Evolutionary conservation across 2,113 vertebrate genomes (phyloP), one percentile per base, ranked within the genome.

Genomic region (Oenanthe oenanthe): DNA sequence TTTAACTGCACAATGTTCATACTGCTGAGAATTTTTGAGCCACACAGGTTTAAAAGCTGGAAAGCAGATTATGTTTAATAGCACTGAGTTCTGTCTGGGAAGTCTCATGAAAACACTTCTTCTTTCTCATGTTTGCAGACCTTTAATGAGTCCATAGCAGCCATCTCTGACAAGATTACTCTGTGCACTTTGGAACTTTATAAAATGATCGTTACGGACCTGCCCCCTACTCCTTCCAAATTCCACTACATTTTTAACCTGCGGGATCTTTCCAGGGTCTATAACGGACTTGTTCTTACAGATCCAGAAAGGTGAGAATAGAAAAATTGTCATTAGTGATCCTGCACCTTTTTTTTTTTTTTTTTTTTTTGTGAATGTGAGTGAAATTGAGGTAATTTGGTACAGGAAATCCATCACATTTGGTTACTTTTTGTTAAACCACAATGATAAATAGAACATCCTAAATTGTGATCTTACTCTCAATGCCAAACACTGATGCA

Each of bases 161-260:
- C 96, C 4, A 95, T 99, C 42, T 98, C 98, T 72, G 98, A 98
- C 92, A 96, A 96, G 89, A 84, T 99, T 95, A 99, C 99, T 7
- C 32, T 26, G n/a, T 99, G 98, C 96, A 99, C 99, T 1, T 82
- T 99, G 95, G 95, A 98, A 25, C 98, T 99, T 40, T 99, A 99
- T 95, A 98, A 98, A 89, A 94, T 31, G 83, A 98, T 99, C 19
- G 94, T 99, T 78, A 98, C 95, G 94, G 99, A 99, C n/a, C 95
- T 99, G 45, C 99, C 98, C 0, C 98, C 99, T 32, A 99, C 99
- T 54, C 99, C 99, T 10, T 99, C 99, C 10, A 99, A 99, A 96
- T 99, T 99, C 92, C 99, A 99, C 94, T 99, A 99, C 92, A 99
- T 99, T 97, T 99, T 99, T 87, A 99, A 99, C 94, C 97, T 99